Evolutionary conservation across 1,140 invertebrate genomes (phyloP), one percentile per base, ranked within the genome.

Genomic region (Diprion similis): DNA sequence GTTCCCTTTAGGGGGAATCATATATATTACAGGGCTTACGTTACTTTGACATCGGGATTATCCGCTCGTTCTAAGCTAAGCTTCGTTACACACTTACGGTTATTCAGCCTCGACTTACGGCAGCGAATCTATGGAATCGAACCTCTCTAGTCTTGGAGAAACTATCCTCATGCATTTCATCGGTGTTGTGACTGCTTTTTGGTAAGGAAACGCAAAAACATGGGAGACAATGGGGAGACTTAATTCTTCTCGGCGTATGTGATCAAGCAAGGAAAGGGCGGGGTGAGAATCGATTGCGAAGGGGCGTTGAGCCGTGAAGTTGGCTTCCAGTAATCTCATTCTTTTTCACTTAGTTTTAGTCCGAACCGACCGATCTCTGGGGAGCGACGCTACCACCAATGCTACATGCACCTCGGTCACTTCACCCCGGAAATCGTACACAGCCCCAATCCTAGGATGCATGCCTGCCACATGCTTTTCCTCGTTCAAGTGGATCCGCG

Each of bases 291-390:
- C 51, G 51, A 59, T 59, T 59, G 51, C 11, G 51, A 59, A 71
- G 68, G 64, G 73, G 76, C 75, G 77, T 70, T 78, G 84, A 83
- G 74, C 81, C 84, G 82, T 84, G 82, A 85, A 85, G 83, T 85
- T 85, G 82, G 76, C 82, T 74, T 77, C 76, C 73, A 70, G 46
- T 81, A 80, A 81, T 83, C 77, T 71, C 76, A 79, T 80, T 83
- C 76, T 80, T 83, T 84, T 82, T 81, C 83, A 84, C 82, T 84
- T 84, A 83, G 71, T 64, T 47, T 48, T 68, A 59, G 69, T 19
- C 48, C 69, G 70, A 71, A 65, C 15, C 64, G 24, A 10, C 68
- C 59, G 74, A 72, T 74, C 78, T 74, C 77, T 47, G 15, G 66
- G 75, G 66, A 79, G 46, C 72, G 72, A 59, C 51, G 51, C 51